These are phyloP conservation scores for Steinernema carpocapsae DNA, from an alignment of 2,888 invertebrate genomes.

Conservation along the genomic window DNA sequence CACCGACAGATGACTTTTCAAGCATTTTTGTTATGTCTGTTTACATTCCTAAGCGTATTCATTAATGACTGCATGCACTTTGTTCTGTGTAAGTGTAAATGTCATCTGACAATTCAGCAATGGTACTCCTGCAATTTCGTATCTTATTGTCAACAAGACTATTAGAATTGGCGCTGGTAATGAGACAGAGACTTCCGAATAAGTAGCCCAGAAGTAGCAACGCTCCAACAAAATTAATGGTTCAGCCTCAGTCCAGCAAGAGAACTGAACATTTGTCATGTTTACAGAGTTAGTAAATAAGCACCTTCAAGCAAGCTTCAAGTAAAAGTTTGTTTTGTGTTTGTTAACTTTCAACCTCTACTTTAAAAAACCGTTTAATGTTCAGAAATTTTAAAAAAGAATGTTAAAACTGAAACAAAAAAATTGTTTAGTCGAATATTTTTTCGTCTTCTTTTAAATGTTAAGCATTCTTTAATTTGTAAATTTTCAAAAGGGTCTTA, in stretches of 20 bases:
- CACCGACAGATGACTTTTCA: conserved; percentile 25
- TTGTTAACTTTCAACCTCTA: too few relatives aligned
- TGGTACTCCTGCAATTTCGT: conserved; percentile 7
- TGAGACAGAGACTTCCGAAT: background rate
- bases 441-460: too few relatives aligned
- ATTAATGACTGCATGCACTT: conserved; percentile 21
- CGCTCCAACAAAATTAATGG: background rate
- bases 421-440: too few relatives aligned
- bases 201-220: background rate
- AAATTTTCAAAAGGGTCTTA: too few relatives aligned
- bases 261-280: too few relatives aligned
- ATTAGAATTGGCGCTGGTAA: background rate
- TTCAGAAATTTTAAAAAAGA: too few relatives aligned
- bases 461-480: too few relatives aligned
- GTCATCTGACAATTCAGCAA: conserved; percentile 23
- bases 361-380: too few relatives aligned
- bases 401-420: too few relatives aligned
- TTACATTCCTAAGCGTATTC: conserved; percentile 20
- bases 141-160: conserved; percentile 17
- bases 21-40: conserved; percentile 26
- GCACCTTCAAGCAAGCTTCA: too few relatives aligned
- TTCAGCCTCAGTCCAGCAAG: background rate
- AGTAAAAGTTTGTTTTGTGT: too few relatives aligned
- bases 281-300: too few relatives aligned
- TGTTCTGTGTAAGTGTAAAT: background rate